Evolutionary conservation across 1,140 invertebrate species (phyloP).

Genomic region (Colletes gigas): DNA sequence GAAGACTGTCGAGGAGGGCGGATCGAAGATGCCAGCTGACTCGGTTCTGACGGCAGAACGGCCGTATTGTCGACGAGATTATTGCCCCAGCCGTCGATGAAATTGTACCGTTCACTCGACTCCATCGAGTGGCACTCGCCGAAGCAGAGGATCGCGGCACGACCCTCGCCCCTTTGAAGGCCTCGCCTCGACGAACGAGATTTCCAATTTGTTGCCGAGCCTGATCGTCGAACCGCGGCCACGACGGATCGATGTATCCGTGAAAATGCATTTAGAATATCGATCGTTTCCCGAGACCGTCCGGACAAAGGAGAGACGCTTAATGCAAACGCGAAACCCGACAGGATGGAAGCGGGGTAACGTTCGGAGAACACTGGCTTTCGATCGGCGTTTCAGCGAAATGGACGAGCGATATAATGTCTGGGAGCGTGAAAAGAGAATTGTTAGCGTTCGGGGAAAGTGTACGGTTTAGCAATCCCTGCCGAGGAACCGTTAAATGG

Average conservation of each 20-base stretch:
- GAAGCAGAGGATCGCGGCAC: constrained; percentile 33
- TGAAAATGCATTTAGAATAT: constrained; percentile 37
- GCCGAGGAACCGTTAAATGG: too few species aligned
- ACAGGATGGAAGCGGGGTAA: neutral
- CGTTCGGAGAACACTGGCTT: neutral
- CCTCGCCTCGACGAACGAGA: neutral
- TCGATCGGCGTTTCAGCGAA: constrained; percentile 7
- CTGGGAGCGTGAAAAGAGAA: too few species aligned
- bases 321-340: constrained; percentile 27
- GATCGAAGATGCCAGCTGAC: constrained; percentile 65
- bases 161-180: constrained; percentile 34
- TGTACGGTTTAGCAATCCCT: too few species aligned
- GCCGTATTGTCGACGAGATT: constrained; percentile 55
- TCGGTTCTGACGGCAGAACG: constrained; percentile 39
- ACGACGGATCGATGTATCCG: neutral
- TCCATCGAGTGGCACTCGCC: constrained; percentile 34
- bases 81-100: constrained; percentile 53
- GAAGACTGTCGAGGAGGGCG: constrained; percentile 20
- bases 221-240: neutral
- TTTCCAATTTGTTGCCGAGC: constrained; percentile 7
- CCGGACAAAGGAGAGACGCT: constrained; percentile 17
- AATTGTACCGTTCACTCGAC: constrained; percentile 55
- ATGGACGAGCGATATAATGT: neutral
- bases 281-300: constrained; percentile 19
- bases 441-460: too few species aligned